A percentile compares a stretch with the other conserved stretches of the same genome.
Evolutionary conservation across 2,888 invertebrate species (phyloP).

Genomic region (Cantharis rufa): DNA sequence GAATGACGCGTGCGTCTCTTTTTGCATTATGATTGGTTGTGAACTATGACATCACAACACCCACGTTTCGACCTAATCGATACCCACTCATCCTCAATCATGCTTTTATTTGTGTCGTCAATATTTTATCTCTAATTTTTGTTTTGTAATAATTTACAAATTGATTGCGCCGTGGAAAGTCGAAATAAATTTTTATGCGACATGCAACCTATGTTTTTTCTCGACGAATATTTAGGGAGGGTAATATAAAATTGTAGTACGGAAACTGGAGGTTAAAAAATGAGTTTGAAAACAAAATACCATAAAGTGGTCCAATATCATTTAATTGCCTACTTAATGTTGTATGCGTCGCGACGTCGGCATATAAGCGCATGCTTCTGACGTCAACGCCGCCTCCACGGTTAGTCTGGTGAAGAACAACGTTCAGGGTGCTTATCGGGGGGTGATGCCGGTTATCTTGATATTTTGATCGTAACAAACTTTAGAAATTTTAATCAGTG

Average conservation of each 20-base stretch:
- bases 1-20: slow-evolving; percentile 40
- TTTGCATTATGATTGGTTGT: slow-evolving; percentile 35
- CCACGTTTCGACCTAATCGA: slow-evolving; percentile 42
- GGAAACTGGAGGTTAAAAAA: not conserved
- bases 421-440: slow-evolving; percentile 44
- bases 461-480: slow-evolving; percentile 26
- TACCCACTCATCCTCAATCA: slow-evolving; percentile 39
- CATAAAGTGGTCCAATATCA: slow-evolving; percentile 29
- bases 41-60: slow-evolving; percentile 42
- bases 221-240: not conserved
- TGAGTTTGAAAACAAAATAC: slow-evolving; percentile 1
- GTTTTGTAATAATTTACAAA: not conserved
- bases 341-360: slow-evolving; percentile 40
- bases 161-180: not conserved
- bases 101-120: not conserved
- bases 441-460: slow-evolving; percentile 42
- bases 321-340: slow-evolving; percentile 38
- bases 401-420: slow-evolving; percentile 49
- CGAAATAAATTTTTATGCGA: not conserved
- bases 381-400: slow-evolving; percentile 54
- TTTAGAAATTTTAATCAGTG: slow-evolving; percentile 31
- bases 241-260: not conserved
- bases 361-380: slow-evolving; percentile 42
- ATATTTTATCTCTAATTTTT: slow-evolving; percentile 16
- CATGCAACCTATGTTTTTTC: not conserved